Base-by-base conservation (phyloP, 1,140 invertebrate species). In the Tetramorium parvispinum region DNA sequence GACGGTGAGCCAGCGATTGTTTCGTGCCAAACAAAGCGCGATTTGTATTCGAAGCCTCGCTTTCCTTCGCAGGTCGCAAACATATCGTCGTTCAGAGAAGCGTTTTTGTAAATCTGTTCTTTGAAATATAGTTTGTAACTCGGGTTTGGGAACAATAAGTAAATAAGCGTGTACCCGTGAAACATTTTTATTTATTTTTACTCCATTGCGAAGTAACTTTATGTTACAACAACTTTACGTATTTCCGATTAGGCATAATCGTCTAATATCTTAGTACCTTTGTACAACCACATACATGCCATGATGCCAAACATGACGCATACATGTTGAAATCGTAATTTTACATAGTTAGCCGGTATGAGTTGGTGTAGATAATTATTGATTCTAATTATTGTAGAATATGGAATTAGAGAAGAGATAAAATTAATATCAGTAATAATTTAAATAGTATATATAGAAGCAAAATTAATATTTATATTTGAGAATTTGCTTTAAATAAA, bases 181-280 rank as follows among this genome's bases (percentile, higher is more conserved):
- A 43, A 46, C 16, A 40, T n/a, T 53, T 79, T 68, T 79, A 55
- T 81, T 81, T 53, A 21, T 27, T 53, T 37, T 55, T 63, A 27
- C 21, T 11, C 16, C 8, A 46, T 46, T 8, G 3, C n/a, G 53
- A 27, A 37, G 8, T 40, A 66, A 16, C 1, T 5, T 16, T 27
- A 18, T 49, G 40, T 46, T 79, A 49, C 32, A 46, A 53, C 13
- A 65, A 79, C 7, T 32, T 32, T 32, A 27, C 4, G n/a, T 63
- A 63, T 63, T 63, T 63, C 18, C 46, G 37, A 13, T 27, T 37
- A 13, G 27, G 13, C 4, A 3, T 46, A 57, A 57, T 59, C 43
- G 13, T 77, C 6, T 21, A n/a, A 55, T 57, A 57, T 24, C 18
- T 75, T 75, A 76, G 13, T 57, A 13, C 13, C 53, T 61, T 77